Conservation (phyloP, 2,888 invertebrate genomes). For the Eristalinus sepulchralis region DNA sequence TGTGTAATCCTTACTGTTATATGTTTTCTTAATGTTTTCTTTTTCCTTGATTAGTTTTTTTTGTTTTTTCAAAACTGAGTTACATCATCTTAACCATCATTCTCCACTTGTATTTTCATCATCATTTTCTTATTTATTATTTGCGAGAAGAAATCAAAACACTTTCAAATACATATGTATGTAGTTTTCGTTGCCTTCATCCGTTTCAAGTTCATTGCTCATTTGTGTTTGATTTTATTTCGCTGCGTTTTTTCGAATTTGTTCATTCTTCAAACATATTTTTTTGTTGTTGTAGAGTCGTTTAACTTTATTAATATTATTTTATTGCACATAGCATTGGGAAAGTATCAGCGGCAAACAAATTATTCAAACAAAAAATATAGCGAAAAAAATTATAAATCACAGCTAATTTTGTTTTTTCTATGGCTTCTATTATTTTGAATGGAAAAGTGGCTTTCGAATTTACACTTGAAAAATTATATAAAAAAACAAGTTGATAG, state of each 20-base stretch:
- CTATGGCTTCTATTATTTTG: slow-evolving; percentile 5
- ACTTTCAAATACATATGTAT: slow-evolving; percentile 21
- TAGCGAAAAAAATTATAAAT: slow-evolving; percentile 2
- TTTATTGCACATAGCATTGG: slow-evolving; percentile 62
- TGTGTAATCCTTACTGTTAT: slow-evolving; percentile 63
- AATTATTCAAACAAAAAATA: slow-evolving; percentile 1
- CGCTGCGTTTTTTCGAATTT: neutral
- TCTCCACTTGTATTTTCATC: slow-evolving; percentile 18
- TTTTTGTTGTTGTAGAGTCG: neutral
- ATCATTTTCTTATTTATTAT: slow-evolving; percentile 39
- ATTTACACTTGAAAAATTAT: neutral
- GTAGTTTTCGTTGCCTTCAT: slow-evolving; percentile 30
- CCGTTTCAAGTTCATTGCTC: slow-evolving; percentile 3
- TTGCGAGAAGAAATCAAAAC: slow-evolving; percentile 40
- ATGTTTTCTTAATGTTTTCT: slow-evolving; percentile 23
- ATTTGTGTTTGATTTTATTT: slow-evolving; percentile 7
- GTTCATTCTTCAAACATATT: no score
- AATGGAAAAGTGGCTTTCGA: slow-evolving; percentile 36
- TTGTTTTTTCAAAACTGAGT: slow-evolving; percentile 22
- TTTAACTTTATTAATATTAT: neutral
- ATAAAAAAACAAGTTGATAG: neutral
- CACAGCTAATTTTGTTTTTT: slow-evolving; percentile 17
- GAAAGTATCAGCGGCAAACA: slow-evolving; percentile 24
- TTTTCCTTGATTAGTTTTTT: slow-evolving; percentile 20
- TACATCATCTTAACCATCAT: slow-evolving; percentile 7